Evolutionary conservation across 2,797 vertebrate genomes (phyloP).

Genomic region (Hafferia zeledoni): DNA sequence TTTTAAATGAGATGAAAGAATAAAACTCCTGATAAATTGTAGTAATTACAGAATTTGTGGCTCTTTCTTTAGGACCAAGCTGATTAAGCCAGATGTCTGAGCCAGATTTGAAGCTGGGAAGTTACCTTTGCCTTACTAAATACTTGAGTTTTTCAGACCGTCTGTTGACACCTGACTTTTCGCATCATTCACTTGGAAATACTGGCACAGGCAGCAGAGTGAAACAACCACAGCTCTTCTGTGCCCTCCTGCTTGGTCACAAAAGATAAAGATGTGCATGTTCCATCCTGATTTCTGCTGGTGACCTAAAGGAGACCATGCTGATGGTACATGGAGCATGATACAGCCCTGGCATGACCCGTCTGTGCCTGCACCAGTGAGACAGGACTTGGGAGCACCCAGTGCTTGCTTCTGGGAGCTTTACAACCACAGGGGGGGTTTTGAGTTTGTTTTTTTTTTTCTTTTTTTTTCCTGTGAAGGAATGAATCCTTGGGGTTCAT

Average conservation of each 20-base stretch:
- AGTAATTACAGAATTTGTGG: neutral
- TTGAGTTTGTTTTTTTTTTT: neutral
- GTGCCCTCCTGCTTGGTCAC: neutral
- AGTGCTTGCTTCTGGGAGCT: neutral
- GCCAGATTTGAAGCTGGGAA: neutral
- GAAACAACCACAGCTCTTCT: neutral
- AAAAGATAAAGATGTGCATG: neutral
- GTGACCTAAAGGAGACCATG: neutral
- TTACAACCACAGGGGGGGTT: neutral
- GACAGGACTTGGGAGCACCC: neutral
- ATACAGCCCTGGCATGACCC: neutral
- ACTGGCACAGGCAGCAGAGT: neutral
- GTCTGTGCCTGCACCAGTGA: neutral
- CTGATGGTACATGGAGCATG: neutral
- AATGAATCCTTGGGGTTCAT: neutral
- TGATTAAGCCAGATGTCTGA: neutral
- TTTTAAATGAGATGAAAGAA: neutral
- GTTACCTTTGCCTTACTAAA: neutral
- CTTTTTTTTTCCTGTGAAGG: neutral
- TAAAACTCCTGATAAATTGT: neutral
- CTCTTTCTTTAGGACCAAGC: neutral
- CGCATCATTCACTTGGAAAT: neutral
- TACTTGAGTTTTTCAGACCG: neutral
- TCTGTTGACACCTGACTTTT: neutral
- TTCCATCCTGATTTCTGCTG: neutral